phyloP scores from a whole-genome alignment of 2,888 invertebrate species.

The Cataglyphis cursor region DNA sequence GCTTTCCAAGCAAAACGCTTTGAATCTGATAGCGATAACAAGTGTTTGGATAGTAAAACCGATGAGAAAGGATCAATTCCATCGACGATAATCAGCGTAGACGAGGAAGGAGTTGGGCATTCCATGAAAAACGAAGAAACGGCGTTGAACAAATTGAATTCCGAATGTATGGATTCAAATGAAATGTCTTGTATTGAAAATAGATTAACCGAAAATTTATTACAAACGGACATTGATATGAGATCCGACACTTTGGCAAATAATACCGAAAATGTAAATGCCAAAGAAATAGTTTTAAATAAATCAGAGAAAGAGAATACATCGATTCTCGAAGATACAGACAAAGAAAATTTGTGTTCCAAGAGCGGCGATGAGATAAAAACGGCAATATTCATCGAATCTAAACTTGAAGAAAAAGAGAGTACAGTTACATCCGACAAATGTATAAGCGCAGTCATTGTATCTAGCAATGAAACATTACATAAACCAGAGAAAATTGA shows the following conservation, averaged over 20 bases:
- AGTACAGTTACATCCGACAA: constrained; percentile 28
- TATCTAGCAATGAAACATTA: constrained; percentile 23
- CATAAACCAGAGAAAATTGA: constrained; percentile 40
- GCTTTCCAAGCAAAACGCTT: constrained; percentile 85
- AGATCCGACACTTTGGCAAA: constrained; percentile 17
- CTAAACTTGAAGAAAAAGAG: constrained; percentile 4
- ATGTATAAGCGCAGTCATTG: constrained; percentile 26
- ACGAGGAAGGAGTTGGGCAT: constrained; percentile 43
- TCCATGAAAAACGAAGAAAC: constrained; percentile 16
- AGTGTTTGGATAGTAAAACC: constrained; percentile 61
- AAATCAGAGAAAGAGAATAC: background rate
- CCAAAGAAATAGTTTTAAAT: background rate
- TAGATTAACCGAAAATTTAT: constrained; percentile 33
- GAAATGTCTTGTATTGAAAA: constrained; percentile 53
- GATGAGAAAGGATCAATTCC: constrained; percentile 60
- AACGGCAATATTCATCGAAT: background rate
- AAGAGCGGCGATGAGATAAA: background rate
- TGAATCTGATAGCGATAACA: constrained; percentile 68
- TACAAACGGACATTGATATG: constrained; percentile 63
- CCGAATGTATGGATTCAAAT: constrained; percentile 22
- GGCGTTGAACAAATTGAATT: constrained; percentile 13
- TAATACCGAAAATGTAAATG: background rate
- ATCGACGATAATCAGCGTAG: constrained; percentile 12
- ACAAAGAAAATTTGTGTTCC: constrained; percentile 29
- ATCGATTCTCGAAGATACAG: constrained; percentile 27